These are phyloP conservation scores for Okamejei kenojei DNA, from an alignment of 2,797 vertebrate genomes.

Conservation along the genomic window DNA sequence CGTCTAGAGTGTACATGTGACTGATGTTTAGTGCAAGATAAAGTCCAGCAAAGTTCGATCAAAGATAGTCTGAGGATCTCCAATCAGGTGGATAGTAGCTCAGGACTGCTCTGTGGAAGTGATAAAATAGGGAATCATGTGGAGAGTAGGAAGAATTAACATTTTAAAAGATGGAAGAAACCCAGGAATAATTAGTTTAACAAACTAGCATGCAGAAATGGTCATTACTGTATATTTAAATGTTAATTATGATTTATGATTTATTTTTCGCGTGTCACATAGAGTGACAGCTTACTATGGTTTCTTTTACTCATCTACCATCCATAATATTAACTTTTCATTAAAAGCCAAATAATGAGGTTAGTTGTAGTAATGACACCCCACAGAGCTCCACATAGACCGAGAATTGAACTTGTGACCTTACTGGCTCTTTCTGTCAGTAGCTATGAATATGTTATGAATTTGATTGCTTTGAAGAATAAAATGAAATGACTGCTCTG, in stretches of 20 bases:
- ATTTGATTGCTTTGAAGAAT: constrained; percentile 12
- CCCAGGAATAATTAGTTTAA: background rate
- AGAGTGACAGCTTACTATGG: background rate
- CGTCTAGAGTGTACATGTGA: too few species aligned
- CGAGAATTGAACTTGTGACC: background rate
- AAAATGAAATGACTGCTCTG: too few species aligned
- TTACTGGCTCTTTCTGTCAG: background rate
- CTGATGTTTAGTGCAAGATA: too few species aligned
- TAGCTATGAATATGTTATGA: background rate
- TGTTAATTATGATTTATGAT: background rate
- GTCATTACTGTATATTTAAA: background rate
- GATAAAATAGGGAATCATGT: background rate
- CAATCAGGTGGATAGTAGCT: too few species aligned
- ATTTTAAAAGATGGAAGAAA: background rate
- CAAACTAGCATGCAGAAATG: background rate
- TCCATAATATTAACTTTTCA: background rate
- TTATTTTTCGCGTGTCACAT: background rate
- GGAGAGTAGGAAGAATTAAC: background rate
- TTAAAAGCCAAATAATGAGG: background rate
- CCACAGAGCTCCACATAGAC: background rate
- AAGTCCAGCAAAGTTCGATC: too few species aligned
- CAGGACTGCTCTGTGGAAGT: background rate
- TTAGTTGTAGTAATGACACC: background rate
- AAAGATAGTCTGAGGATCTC: too few species aligned
- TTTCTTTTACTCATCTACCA: too few species aligned